Percentiles rank a stretch among this genome's conserved stretches.
Evolutionary conservation across 2,113 vertebrate genomes (phyloP).

Genomic region (Neoarius graeffei): DNA sequence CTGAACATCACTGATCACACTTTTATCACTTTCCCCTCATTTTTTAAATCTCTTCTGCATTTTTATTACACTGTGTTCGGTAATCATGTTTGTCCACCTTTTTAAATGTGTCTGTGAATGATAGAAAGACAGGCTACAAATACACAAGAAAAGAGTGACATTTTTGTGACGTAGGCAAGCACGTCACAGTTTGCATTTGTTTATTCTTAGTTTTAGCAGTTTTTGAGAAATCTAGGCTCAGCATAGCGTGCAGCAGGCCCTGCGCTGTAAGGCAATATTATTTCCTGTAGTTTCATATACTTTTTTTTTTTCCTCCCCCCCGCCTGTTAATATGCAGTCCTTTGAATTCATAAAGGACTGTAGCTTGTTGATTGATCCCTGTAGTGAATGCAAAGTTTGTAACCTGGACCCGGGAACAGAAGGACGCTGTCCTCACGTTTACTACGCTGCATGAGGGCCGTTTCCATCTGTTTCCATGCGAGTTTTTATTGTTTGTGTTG

Average conservation of each 20-base stretch:
- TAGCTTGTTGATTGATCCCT: background rate
- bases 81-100: background rate
- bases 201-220: background rate
- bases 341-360: too few species aligned
- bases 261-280: background rate
- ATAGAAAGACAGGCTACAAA: background rate
- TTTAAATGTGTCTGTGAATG: slow-evolving; percentile 20
- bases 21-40: background rate
- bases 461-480: background rate
- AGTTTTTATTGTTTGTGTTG: slow-evolving; percentile 22
- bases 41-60: background rate
- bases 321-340: background rate
- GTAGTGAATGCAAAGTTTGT: slow-evolving; percentile 17
- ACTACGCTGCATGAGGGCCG: slow-evolving; percentile 63
- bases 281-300: background rate
- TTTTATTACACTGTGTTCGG: slow-evolving; percentile 18
- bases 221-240: background rate
- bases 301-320: background rate
- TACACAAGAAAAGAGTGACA: background rate
- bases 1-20: background rate
- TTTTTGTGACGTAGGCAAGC: background rate
- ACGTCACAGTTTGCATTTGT: background rate
- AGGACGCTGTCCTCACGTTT: slow-evolving; percentile 26
- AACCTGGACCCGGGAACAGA: slow-evolving; percentile 32
- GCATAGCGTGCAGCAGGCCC: background rate